phyloP scores from a whole-genome alignment of 2,888 invertebrate genomes.

The Calameuta idolon region DNA sequence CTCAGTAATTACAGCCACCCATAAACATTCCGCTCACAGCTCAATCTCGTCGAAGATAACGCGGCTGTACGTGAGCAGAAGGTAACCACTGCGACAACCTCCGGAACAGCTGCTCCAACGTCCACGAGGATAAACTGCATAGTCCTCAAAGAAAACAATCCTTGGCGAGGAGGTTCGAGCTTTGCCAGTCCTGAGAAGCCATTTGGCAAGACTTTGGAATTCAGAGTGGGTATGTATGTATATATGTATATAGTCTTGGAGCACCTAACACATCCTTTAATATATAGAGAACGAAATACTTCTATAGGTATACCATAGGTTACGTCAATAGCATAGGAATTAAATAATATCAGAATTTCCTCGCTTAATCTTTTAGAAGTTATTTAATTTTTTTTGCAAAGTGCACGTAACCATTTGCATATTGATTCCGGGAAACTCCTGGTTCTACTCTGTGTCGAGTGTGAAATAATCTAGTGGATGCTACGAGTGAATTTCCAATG shows the following conservation, averaged over 20 bases:
- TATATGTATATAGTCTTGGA: background rate
- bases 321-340: background rate
- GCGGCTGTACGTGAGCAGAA: constrained; percentile 1
- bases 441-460: background rate
- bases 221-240: background rate
- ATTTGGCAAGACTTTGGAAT: background rate
- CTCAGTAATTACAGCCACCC: constrained; percentile 56
- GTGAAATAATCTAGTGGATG: background rate
- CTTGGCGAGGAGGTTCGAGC: background rate
- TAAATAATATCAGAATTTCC: background rate
- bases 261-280: constrained; percentile 23
- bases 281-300: constrained; percentile 6
- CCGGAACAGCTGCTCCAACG: constrained; percentile 27
- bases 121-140: constrained; percentile 5
- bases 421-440: background rate
- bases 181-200: background rate
- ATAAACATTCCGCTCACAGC: constrained; percentile 56
- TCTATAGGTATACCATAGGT: background rate
- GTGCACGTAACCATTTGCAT: background rate
- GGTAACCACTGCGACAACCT: constrained; percentile 9
- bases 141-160: constrained; percentile 7
- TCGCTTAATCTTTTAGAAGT: background rate
- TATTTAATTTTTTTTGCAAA: background rate
- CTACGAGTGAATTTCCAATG: background rate
- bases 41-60: constrained; percentile 49